phyloP scores from a whole-genome alignment of 2,888 invertebrate species.

The Patella ulyssiponensis region DNA sequence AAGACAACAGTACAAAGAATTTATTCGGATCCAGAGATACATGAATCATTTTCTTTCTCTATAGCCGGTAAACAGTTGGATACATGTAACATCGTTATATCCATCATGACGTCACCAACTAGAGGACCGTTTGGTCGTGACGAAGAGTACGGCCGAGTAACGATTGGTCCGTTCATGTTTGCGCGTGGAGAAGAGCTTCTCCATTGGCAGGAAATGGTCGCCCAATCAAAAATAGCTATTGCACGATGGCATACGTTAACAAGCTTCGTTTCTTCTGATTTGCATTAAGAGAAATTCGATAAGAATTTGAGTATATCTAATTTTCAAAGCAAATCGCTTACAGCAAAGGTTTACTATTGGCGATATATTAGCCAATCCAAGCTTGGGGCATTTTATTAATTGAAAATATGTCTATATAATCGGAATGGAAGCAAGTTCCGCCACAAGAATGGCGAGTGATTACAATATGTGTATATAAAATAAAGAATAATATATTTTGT shows the following conservation, averaged over 20 bases:
- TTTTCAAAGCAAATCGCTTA: no score
- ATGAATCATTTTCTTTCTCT: constrained; percentile 67
- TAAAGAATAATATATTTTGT: no score
- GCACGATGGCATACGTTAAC: constrained; percentile 54
- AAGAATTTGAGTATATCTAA: no score
- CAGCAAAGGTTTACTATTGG: no score
- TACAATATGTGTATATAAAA: no score
- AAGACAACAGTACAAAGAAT: constrained; percentile 56
- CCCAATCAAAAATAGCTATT: constrained; percentile 54
- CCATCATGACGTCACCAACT: constrained; percentile 49
- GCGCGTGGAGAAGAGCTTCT: constrained; percentile 65
- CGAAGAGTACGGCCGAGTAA: constrained; percentile 59
- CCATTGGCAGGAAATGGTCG: constrained; percentile 70
- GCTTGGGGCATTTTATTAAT: no score
- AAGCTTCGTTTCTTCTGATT: not conserved
- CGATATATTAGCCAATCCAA: no score
- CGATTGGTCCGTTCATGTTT: constrained; percentile 68
- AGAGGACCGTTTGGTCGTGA: constrained; percentile 42
- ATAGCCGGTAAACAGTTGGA: constrained; percentile 61
- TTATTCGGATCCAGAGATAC: constrained; percentile 60
- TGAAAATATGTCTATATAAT: no score
- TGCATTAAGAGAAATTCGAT: not conserved
- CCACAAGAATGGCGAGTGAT: no score
- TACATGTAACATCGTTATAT: constrained; percentile 59
- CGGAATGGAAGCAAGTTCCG: no score